phyloP scores from a whole-genome alignment of 2,113 vertebrate genomes.

The Oncorhynchus tshawytscha region DNA sequence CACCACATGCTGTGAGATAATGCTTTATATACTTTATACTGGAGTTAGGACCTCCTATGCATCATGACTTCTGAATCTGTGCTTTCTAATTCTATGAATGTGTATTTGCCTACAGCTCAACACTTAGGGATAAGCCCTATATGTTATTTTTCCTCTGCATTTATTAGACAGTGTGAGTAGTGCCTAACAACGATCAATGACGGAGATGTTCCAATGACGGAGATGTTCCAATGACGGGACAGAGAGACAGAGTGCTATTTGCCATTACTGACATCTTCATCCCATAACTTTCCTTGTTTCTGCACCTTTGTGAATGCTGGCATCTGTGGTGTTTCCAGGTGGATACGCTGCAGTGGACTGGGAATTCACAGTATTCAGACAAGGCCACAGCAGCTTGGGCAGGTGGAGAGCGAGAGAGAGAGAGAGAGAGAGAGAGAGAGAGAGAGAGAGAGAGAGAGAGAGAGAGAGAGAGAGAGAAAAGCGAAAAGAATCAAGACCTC shows the following conservation, averaged over 20 bases:
- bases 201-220: conserved; percentile 67
- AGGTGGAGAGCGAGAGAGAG: conserved; percentile 52
- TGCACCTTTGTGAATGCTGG: conserved; percentile 61
- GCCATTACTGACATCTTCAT: conserved; percentile 78
- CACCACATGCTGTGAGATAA: neutral
- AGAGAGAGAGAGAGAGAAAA: too few species aligned
- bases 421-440: too few species aligned
- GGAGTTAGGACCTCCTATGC: neutral
- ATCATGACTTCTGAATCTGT: neutral
- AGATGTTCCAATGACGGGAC: conserved; percentile 68
- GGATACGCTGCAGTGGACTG: conserved; percentile 71
- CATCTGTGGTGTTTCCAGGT: conserved; percentile 77
- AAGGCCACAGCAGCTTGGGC: conserved; percentile 65
- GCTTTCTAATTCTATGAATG: neutral
- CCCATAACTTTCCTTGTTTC: conserved; percentile 58
- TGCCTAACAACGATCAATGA: conserved; percentile 57
- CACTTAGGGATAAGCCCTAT: neutral
- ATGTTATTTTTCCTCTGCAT: neutral
- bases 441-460: too few species aligned
- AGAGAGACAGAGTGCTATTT: conserved; percentile 74
- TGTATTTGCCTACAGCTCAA: neutral
- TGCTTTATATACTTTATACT: neutral
- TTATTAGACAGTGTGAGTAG: neutral
- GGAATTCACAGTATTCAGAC: conserved; percentile 74
- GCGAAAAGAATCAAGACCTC: neutral